phyloP scores from a whole-genome alignment of 2,888 invertebrate species.

The Sminthurides aquaticus region DNA sequence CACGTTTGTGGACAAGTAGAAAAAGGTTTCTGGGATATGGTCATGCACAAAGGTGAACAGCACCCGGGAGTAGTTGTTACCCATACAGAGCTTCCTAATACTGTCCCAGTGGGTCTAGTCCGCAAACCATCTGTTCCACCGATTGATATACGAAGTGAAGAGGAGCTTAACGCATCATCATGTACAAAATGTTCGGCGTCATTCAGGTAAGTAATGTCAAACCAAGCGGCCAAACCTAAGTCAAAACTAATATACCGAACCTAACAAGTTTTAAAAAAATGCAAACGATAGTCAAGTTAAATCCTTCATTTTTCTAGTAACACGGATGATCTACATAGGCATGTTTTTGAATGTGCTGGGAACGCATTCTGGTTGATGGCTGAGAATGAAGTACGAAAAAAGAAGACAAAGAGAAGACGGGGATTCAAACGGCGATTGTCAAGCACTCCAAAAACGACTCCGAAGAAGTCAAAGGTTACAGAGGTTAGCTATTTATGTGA shows the following conservation, averaged over 20 bases:
- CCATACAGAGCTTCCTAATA: slow-evolving; percentile 37
- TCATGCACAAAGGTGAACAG: slow-evolving; percentile 41
- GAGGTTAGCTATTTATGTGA: slow-evolving; percentile 15
- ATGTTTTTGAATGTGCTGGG: slow-evolving; percentile 43
- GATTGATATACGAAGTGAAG: slow-evolving; percentile 12
- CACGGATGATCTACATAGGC: slow-evolving; percentile 39
- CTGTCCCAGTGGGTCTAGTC: slow-evolving; percentile 24
- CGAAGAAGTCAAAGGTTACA: slow-evolving; percentile 20
- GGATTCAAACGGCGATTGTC: slow-evolving; percentile 42
- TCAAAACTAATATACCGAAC: too few relatives aligned
- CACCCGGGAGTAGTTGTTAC: slow-evolving; percentile 42
- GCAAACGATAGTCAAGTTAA: too few relatives aligned
- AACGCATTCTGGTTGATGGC: slow-evolving; percentile 36
- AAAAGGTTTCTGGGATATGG: slow-evolving; percentile 42
- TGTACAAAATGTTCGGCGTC: slow-evolving; percentile 36
- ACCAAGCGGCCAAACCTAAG: too few relatives aligned
- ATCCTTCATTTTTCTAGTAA: too few relatives aligned
- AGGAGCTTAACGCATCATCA: too few relatives aligned
- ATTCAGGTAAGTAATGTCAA: slow-evolving; percentile 35
- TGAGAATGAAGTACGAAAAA: slow-evolving; percentile 25
- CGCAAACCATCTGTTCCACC: slow-evolving; percentile 9
- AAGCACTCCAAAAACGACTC: slow-evolving; percentile 23
- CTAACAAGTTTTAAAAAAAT: too few relatives aligned
- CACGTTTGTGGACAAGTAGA: slow-evolving; percentile 41
- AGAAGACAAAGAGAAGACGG: slow-evolving; percentile 33